Conservation (phyloP, 2,888 invertebrate genomes). For the Euzetes globulus region DNA sequence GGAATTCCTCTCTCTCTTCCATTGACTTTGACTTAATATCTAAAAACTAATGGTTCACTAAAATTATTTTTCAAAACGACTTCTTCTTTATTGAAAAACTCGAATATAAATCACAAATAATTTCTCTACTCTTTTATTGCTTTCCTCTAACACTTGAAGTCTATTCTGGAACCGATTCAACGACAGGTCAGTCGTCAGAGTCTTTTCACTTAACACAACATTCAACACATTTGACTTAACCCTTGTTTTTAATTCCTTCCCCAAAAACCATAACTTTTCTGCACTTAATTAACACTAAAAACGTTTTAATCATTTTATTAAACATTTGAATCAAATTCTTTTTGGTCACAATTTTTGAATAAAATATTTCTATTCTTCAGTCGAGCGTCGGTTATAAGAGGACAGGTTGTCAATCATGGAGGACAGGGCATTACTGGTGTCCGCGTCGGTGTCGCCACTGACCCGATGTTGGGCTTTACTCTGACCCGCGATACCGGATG, state of each 20-base stretch:
- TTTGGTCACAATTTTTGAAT: not conserved
- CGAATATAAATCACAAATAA: conserved; percentile 5
- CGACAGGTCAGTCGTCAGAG: conserved; percentile 43
- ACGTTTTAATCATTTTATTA: not conserved
- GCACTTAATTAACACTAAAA: too few relatives aligned
- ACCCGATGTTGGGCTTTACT: conserved; percentile 92
- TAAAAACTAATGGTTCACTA: conserved; percentile 43
- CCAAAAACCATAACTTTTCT: too few relatives aligned
- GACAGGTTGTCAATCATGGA: conserved; percentile 88
- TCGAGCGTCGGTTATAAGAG: conserved; percentile 97
- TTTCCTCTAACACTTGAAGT: conserved; percentile 41
- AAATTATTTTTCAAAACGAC: conserved; percentile 42
- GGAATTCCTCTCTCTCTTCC: conserved; percentile 7
- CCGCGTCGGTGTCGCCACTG: conserved; percentile 86
- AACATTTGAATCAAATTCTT: too few relatives aligned
- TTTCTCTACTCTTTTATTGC: conserved; percentile 37
- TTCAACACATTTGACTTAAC: not conserved
- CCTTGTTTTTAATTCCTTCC: not conserved
- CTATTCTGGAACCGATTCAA: conserved; percentile 45
- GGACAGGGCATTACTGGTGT: conserved; percentile 95
- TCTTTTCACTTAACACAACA: not conserved
- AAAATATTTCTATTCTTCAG: conserved; percentile 56
- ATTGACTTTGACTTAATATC: conserved; percentile 15
- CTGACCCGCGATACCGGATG: conserved; percentile 47
- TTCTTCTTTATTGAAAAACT: conserved; percentile 23